Evolutionary conservation across 2,113 vertebrate genomes (phyloP).

Genomic region (Etheostoma cragini): DNA sequence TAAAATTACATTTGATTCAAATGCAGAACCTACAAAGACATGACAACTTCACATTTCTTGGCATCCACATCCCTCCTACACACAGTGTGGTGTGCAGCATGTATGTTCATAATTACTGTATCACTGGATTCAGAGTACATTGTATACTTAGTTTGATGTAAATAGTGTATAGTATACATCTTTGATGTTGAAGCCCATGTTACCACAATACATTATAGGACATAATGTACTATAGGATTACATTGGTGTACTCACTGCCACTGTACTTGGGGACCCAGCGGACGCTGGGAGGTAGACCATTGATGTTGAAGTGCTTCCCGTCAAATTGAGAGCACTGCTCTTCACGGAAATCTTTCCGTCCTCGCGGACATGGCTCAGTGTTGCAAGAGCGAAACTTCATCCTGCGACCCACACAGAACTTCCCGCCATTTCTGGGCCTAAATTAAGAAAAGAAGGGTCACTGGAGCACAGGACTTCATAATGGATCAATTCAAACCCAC

Average conservation of each 20-base stretch:
- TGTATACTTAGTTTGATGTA: slow-evolving; percentile 5
- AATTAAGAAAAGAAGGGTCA: background rate
- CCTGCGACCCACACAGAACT: slow-evolving; percentile 94
- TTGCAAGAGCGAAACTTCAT: slow-evolving; percentile 99
- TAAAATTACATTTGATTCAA: background rate
- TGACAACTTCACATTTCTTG: background rate
- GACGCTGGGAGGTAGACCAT: slow-evolving; percentile 91
- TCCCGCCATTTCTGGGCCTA: slow-evolving; percentile 94
- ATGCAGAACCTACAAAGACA: background rate
- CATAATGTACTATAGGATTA: background rate
- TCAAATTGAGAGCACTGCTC: slow-evolving; percentile 96
- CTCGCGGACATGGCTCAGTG: slow-evolving; percentile 93
- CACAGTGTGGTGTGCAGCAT: background rate
- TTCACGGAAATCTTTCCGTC: slow-evolving; percentile 91
- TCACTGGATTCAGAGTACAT: slow-evolving; percentile 6
- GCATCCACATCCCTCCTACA: background rate
- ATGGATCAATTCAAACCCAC: slow-evolving; percentile 15
- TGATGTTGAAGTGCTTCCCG: slow-evolving; percentile 97
- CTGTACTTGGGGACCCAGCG: slow-evolving; percentile 97
- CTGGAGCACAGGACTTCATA: background rate
- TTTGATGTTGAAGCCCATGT: slow-evolving; percentile 15
- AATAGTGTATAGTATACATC: background rate
- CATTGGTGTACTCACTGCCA: slow-evolving; percentile 89
- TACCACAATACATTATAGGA: slow-evolving; percentile 4
- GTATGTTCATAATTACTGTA: background rate